Evolutionary conservation across 2,797 vertebrate genomes (phyloP).

Genomic region (Sorex maritimensis): DNA sequence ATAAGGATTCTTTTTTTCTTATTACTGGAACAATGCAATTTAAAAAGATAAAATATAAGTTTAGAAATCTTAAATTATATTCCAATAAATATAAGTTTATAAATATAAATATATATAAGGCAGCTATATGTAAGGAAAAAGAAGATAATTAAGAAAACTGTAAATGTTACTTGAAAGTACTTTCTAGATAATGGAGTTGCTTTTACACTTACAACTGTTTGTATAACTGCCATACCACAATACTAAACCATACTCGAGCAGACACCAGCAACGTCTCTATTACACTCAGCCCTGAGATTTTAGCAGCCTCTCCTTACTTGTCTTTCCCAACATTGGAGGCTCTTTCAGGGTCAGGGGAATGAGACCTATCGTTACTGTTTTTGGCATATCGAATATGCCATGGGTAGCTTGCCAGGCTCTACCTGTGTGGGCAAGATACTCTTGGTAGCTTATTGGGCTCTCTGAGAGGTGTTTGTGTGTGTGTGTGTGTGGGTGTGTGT

Average conservation of each 20-base stretch:
- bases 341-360: too few species aligned
- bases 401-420: too few species aligned
- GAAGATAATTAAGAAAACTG: slow-evolving; percentile 36
- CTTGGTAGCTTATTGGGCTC: too few species aligned
- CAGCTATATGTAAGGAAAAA: not conserved
- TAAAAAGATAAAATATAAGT: slow-evolving; percentile 13
- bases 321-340: too few species aligned
- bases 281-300: too few species aligned
- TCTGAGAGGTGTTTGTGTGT: too few species aligned
- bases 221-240: not conserved
- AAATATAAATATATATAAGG: slow-evolving; percentile 10
- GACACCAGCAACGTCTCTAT: too few species aligned
- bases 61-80: not conserved
- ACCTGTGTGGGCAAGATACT: too few species aligned
- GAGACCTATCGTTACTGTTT: too few species aligned
- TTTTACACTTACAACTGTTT: not conserved
- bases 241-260: not conserved
- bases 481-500: too few species aligned
- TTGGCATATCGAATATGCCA: too few species aligned
- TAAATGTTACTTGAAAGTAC: slow-evolving; percentile 31
- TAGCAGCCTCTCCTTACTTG: too few species aligned
- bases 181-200: not conserved
- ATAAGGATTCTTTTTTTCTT: not conserved
- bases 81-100: slow-evolving; percentile 8
- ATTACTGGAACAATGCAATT: not conserved